phyloP scores from a whole-genome alignment of 2,888 invertebrate genomes.

The Stenodema calcarata region DNA sequence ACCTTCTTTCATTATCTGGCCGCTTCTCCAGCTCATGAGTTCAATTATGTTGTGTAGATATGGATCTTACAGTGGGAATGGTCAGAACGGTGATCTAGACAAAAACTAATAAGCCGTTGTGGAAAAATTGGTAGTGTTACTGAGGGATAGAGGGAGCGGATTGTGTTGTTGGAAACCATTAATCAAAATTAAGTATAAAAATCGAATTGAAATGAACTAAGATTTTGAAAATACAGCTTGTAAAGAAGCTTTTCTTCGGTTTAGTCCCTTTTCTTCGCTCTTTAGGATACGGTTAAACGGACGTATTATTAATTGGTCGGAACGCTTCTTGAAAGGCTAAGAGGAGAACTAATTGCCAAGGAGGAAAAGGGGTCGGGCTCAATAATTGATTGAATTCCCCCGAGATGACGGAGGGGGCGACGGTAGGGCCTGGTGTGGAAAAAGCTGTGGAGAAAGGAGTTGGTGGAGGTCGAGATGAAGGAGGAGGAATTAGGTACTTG shows the following conservation, averaged over 20 bases:
- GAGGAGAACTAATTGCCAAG: conserved; percentile 48
- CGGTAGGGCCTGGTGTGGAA: conserved; percentile 1
- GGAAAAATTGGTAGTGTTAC: too few species aligned
- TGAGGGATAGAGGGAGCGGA: too few species aligned
- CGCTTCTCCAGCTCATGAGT: too few species aligned
- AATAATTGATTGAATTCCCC: conserved; percentile 50
- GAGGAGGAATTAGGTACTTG: background rate
- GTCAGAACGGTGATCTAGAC: too few species aligned
- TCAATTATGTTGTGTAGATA: too few species aligned
- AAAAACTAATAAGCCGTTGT: too few species aligned
- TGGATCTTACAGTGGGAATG: too few species aligned
- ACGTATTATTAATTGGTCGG: conserved; percentile 45
- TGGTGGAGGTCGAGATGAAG: background rate
- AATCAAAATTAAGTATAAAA: background rate
- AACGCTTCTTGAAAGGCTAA: conserved; percentile 42
- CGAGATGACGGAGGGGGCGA: conserved; percentile 44
- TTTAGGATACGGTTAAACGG: conserved; percentile 26
- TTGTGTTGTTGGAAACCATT: too few species aligned
- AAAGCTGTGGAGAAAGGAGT: background rate
- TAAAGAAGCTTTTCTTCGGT: background rate
- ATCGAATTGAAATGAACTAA: background rate
- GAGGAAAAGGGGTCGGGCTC: conserved; percentile 33
- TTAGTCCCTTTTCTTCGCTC: conserved; percentile 1
- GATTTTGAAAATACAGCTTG: background rate
- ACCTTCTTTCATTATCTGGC: too few species aligned